These are phyloP conservation scores for Porites australiensis DNA, from an alignment of 64 coral and sea anemone species.

Conservation along the genomic window DNA sequence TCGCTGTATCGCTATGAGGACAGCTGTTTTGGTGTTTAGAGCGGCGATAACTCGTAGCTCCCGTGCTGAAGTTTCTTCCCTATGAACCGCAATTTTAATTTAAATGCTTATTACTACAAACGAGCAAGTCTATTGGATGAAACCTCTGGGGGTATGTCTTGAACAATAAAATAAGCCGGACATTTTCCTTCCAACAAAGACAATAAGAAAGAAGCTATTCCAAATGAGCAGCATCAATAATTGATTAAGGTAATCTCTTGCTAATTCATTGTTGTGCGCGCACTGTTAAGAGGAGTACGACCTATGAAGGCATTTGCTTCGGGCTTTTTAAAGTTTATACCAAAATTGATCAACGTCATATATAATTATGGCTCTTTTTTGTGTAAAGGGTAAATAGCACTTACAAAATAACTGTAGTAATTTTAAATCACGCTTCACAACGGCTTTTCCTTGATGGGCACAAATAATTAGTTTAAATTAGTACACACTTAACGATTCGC, in stretches of 20 bases:
- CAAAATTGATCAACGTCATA: neutral
- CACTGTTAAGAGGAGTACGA: neutral
- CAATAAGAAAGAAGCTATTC: neutral
- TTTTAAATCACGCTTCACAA: neutral
- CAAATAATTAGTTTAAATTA: constrained; percentile 32
- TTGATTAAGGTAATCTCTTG: neutral
- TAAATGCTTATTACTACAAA: constrained; percentile 14
- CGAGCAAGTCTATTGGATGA: neutral
- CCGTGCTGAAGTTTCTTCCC: neutral
- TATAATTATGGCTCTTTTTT: neutral
- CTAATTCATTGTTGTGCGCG: neutral
- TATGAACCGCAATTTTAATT: constrained; percentile 42
- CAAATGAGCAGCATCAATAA: constrained; percentile 1
- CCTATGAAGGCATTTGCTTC: neutral
- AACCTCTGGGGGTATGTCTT: neutral
- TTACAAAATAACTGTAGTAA: neutral
- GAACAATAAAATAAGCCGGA: constrained; percentile 7
- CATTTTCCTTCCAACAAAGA: neutral
- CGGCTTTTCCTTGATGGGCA: neutral
- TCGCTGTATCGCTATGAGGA: neutral
- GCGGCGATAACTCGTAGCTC: neutral
- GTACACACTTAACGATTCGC: neutral
- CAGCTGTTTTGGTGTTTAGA: constrained; percentile 22
- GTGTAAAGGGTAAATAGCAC: neutral
- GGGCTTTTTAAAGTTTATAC: neutral